A percentile compares a stretch with the other conserved stretches of the same genome.
Conservation (phyloP, 1,140 invertebrate species). For the Heliconius melpomene region DNA sequence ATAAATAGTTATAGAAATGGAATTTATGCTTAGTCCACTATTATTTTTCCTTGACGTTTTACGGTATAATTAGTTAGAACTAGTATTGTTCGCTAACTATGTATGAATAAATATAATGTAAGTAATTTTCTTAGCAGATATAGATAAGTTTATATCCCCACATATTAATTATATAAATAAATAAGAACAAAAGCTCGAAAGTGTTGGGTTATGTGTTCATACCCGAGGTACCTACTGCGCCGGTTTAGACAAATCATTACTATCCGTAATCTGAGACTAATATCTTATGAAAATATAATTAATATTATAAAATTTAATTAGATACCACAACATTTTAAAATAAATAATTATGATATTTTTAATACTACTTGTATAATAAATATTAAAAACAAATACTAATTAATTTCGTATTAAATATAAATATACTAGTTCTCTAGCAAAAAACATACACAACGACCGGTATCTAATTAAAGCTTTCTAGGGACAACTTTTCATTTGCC, state of each 20-base stretch:
- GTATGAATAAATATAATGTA: not conserved
- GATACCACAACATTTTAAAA: not conserved
- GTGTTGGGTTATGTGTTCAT: too few species aligned
- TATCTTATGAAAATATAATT: too few species aligned
- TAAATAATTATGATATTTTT: too few species aligned
- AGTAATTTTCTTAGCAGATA: not conserved
- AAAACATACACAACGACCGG: not conserved
- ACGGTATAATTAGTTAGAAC: constrained; percentile 1
- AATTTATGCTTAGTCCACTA: constrained; percentile 12
- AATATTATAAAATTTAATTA: not conserved
- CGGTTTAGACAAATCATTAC: too few species aligned
- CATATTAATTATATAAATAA: too few species aligned
- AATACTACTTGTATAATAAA: not conserved
- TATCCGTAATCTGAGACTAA: too few species aligned
- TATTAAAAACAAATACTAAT: not conserved
- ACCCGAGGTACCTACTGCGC: too few species aligned
- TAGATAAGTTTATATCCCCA: too few species aligned
- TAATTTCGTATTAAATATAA: not conserved
- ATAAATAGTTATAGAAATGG: constrained; percentile 14
- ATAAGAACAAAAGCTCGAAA: too few species aligned
- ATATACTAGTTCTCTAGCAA: not conserved
- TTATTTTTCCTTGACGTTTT: constrained; percentile 5
- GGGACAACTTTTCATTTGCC: not conserved
- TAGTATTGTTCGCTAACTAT: not conserved
- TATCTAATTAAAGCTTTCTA: constrained; percentile 3